Percentiles rank a stretch among this genome's conserved stretches.
Conservation (phyloP, 2,797 vertebrate genomes). For the Rhincodon typus region DNA sequence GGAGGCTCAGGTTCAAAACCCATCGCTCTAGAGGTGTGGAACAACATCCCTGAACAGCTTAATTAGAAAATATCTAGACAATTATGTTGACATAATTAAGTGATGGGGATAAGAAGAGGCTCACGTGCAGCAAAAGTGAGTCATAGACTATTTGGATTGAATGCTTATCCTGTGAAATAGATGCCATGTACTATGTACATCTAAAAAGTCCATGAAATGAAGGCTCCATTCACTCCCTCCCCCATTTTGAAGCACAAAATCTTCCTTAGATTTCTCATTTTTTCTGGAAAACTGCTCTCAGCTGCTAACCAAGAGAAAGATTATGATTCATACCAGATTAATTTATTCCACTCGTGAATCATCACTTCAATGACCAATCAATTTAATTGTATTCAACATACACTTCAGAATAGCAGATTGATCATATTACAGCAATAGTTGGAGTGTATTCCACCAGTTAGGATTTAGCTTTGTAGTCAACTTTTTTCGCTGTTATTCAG, state of each 20-base stretch:
- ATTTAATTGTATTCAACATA: not conserved
- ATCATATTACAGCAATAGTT: not conserved
- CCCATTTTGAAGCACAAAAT: not conserved
- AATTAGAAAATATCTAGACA: not conserved
- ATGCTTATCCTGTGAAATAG: not conserved
- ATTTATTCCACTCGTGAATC: not conserved
- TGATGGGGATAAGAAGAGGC: not conserved
- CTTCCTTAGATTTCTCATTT: not conserved
- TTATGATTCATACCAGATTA: not conserved
- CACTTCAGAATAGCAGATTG: not conserved
- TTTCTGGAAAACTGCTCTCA: not conserved
- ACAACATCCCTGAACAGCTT: too few species aligned
- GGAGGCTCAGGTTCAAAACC: too few species aligned
- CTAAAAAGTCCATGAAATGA: not conserved
- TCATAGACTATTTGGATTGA: not conserved
- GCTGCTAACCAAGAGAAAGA: not conserved
- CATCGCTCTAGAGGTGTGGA: too few species aligned
- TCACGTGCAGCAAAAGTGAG: not conserved
- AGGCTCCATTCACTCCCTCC: not conserved
- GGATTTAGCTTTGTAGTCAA: not conserved
- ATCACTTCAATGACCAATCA: not conserved
- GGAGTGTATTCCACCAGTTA: not conserved
- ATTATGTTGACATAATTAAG: not conserved
- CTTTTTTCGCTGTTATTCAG: too few species aligned
- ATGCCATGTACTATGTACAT: not conserved